Conservation (phyloP, 2,797 vertebrate genomes). For the Echeneis naucrates region DNA sequence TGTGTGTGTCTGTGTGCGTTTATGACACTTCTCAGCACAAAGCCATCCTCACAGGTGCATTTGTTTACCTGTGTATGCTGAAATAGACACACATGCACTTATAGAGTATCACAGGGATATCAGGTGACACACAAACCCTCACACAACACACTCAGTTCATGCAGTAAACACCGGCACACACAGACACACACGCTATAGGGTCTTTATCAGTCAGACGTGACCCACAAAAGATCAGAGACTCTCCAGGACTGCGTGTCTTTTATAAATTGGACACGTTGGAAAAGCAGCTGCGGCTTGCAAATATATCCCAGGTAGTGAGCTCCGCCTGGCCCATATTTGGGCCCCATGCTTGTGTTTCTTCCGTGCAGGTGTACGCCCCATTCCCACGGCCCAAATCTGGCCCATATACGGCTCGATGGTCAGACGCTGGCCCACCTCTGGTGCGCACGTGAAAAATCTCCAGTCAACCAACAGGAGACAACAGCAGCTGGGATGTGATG, state of each 20-base stretch:
- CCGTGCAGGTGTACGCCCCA: no score
- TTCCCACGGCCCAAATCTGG: no score
- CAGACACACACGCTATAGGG: not conserved
- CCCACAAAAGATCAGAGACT: not conserved
- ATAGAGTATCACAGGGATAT: slow-evolving; percentile 40
- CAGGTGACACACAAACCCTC: slow-evolving; percentile 22
- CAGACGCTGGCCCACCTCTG: no score
- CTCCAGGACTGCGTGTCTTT: no score
- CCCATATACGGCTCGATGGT: no score
- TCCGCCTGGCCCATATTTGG: no score
- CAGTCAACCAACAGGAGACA: no score
- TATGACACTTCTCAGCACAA: slow-evolving; percentile 42
- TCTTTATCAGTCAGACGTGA: not conserved
- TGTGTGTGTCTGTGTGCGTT: slow-evolving; percentile 18
- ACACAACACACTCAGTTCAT: slow-evolving; percentile 11
- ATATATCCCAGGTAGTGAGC: no score
- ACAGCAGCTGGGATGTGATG: no score
- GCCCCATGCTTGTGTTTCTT: no score
- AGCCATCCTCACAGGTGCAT: slow-evolving; percentile 18
- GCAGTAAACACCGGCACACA: not conserved
- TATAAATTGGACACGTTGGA: not conserved
- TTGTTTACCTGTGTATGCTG: slow-evolving; percentile 16
- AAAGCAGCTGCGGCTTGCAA: not conserved
- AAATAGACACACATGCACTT: slow-evolving; percentile 6
- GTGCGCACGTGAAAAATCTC: no score